Base-by-base conservation (phyloP, 2,113 vertebrate species). In the Empidonax traillii region DNA sequence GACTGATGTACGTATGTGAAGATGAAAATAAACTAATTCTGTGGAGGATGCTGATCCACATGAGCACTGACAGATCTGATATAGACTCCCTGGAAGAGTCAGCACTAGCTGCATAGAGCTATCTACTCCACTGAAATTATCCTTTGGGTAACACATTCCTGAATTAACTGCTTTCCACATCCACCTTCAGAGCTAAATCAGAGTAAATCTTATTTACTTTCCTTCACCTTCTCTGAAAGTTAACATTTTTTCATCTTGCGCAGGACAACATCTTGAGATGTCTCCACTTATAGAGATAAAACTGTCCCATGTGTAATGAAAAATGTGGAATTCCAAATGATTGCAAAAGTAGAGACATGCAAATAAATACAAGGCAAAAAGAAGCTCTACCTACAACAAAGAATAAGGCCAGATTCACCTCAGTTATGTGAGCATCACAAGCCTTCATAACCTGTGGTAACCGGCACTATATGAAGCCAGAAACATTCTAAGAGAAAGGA, bases 341-440 rank as follows among this genome's bases (percentile, higher is more conserved):
- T n/a, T 76, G 6, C 43, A 87, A 30, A 75, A 93, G 46, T 28
- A 78, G 67, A 89, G 47, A 76, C 22, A 72, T 44, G 39, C 53
- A 94, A 89, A 91, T 85, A 87, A 87, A 88, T 2, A 44, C 13
- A 94, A 83, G 89, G 53, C 35, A 91, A 80, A 86, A 85, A 63
- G 67, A 87, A 4, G 30, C 22, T 87, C 68, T 55, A 85, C 71
- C 66, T 87, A 59, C 33, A 76, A 30, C 4, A 52, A 72, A 82
- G 43, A 71, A 24, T 16, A 75, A 75, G 39, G 17, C 30, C n/a
- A 76, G 18, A 85, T 72, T 49, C 41, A 93, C 25, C 46, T 88
- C 52, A 75, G 52, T 24, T 55, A 24, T 33, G 4, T 31, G 35
- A 94, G 39, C 37, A 86, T 10, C 43, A 56, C 24, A 87, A 75